phyloP scores from a whole-genome alignment of 2,797 vertebrate genomes.

The Cygnus olor region DNA sequence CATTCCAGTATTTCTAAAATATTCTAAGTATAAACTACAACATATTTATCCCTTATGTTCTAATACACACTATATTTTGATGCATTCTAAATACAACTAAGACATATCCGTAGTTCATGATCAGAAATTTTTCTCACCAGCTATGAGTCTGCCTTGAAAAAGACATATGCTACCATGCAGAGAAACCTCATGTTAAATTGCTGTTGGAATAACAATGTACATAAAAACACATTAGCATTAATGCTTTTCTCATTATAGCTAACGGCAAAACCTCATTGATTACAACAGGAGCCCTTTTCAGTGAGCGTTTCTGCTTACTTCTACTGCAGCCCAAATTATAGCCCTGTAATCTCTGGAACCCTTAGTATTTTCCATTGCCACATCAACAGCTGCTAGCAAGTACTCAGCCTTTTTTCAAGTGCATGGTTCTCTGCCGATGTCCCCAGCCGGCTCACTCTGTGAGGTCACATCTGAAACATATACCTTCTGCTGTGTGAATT shows the following conservation, averaged over 20 bases:
- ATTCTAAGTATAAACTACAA: background rate
- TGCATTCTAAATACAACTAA: background rate
- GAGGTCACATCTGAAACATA: conserved; percentile 19
- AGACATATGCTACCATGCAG: background rate
- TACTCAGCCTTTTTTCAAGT: background rate
- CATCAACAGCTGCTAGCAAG: conserved; percentile 66
- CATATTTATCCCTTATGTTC: background rate
- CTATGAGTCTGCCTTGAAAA: background rate
- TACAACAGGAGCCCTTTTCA: background rate
- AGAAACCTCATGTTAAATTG: conserved; percentile 11
- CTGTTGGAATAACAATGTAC: background rate
- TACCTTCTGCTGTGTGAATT: background rate
- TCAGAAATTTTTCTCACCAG: background rate
- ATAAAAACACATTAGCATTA: background rate
- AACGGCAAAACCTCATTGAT: conserved; percentile 27
- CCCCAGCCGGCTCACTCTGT: background rate
- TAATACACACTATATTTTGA: background rate
- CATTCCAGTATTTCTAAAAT: background rate
- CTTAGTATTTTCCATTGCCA: conserved; percentile 70
- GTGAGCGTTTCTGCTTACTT: conserved; percentile 31
- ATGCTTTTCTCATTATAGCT: background rate
- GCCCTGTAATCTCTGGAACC: conserved; percentile 62
- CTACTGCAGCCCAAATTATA: conserved; percentile 50
- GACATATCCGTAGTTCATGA: background rate
- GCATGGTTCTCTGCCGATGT: background rate